phyloP scores from a whole-genome alignment of 92 coral and sea anemone genomes.

The Actinostola sp. region DNA sequence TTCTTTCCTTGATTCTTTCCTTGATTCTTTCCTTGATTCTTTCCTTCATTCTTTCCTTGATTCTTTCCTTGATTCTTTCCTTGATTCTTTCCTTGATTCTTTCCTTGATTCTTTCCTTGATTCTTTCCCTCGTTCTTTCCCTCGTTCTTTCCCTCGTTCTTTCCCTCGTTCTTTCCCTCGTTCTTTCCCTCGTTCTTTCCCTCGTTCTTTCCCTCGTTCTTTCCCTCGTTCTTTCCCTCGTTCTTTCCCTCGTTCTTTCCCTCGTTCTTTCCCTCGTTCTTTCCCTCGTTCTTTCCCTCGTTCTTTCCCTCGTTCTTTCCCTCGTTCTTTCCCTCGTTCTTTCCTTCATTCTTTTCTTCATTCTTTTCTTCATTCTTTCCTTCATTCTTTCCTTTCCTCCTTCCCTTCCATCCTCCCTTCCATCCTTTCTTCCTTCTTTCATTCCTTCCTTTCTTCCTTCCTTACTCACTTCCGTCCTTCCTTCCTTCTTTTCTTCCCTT shows the following conservation, averaged over 20 bases:
- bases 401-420: neutral
- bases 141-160: no score
- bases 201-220: no score
- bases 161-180: neutral
- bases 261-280: neutral
- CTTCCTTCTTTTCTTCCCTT: neutral
- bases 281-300: constrained; percentile 13
- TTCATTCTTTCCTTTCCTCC: constrained; percentile 5
- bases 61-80: no score
- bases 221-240: neutral
- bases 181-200: constrained; percentile 4
- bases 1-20: no score
- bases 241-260: neutral
- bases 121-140: neutral
- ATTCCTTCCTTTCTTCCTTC: neutral
- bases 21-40: no score
- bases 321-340: neutral
- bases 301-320: constrained; percentile 9
- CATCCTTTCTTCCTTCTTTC: constrained; percentile 5
- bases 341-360: constrained; percentile 7
- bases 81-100: no score
- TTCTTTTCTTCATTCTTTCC: constrained; percentile 1
- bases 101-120: no score
- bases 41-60: no score
- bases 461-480: neutral